These are phyloP conservation scores for Diabrotica balteata DNA, from an alignment of 2,888 invertebrate species.

Conservation along the genomic window DNA sequence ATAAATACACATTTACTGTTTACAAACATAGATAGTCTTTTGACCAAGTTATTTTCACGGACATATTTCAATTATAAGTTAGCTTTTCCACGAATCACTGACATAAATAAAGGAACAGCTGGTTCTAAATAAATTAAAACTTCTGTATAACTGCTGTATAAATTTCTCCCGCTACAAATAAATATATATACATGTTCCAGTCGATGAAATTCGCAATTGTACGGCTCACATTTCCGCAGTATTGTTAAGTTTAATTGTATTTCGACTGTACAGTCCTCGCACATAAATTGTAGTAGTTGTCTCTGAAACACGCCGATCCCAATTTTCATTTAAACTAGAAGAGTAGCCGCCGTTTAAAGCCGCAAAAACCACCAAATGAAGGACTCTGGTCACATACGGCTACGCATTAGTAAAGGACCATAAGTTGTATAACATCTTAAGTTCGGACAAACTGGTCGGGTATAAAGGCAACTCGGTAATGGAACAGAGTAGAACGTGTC, in stretches of 20 bases:
- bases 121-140: no score
- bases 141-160: no score
- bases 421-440: constrained; percentile 39
- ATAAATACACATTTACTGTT: no score
- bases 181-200: background rate
- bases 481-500: constrained; percentile 37
- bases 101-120: no score
- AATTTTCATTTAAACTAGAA: constrained; percentile 28
- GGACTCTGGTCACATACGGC: constrained; percentile 34
- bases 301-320: constrained; percentile 6
- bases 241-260: constrained; percentile 19
- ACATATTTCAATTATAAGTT: background rate
- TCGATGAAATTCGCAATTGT: background rate
- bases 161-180: background rate
- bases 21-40: background rate
- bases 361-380: constrained; percentile 26
- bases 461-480: constrained; percentile 36
- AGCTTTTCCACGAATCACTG: no score
- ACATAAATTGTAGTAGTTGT: constrained; percentile 22
- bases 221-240: constrained; percentile 5
- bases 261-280: constrained; percentile 14
- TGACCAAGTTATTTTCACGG: background rate
- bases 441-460: constrained; percentile 37
- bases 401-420: constrained; percentile 34
- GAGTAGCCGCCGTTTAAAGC: constrained; percentile 28